Base-by-base conservation (phyloP, 53 echinoderm and acorn worm species). In the Echinarachnius parma region DNA sequence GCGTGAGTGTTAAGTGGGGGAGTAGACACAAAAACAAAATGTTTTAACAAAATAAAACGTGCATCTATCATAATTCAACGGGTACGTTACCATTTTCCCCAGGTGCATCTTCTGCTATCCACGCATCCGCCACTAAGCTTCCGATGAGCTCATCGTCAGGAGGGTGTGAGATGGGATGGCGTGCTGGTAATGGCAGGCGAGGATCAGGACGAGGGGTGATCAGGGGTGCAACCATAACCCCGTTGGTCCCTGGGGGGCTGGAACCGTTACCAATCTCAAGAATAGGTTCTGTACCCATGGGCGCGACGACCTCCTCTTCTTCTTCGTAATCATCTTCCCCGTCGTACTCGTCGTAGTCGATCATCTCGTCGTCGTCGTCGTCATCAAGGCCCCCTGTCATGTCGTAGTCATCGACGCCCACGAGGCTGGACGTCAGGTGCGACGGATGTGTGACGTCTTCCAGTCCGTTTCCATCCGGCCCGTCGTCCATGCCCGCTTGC, bases 251-350 rank as follows among this genome's bases (percentile, higher is more conserved):
- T 31, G 28, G 4, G 19, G 48, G 48, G 21, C 30, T 22, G 16
- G 22, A 22, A 9, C 7, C 7, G 28, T 24, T 9, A 37, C 44
- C 45, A 2, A 22, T 28, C 9, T 48, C 67, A 21, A 48, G 48
- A 23, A 67, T 67, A 14, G 67, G 50, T 14, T 67, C 67, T 5
- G 67, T 67, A 4, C 67, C 67, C 67, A 67, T 67, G 34, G 67
- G 67, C 10, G 67, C 67, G 18, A 67, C 50, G n/a, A 67, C 21
- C 50, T 67, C 67, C 23, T 67, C 67, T 1, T 67, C 67, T 13
- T 64, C 64, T 24, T 64, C 64, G 23, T 61, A 34, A 3, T 64
- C 64, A 11, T 64, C 64, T 33, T 60, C 61, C n/a, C 31, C 31
- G 5, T 67, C 67, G 4, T 8, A 5, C 28, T 22, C 57, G n/a